Conservation (phyloP, 2,113 vertebrate genomes). For the Origma solitaria region DNA sequence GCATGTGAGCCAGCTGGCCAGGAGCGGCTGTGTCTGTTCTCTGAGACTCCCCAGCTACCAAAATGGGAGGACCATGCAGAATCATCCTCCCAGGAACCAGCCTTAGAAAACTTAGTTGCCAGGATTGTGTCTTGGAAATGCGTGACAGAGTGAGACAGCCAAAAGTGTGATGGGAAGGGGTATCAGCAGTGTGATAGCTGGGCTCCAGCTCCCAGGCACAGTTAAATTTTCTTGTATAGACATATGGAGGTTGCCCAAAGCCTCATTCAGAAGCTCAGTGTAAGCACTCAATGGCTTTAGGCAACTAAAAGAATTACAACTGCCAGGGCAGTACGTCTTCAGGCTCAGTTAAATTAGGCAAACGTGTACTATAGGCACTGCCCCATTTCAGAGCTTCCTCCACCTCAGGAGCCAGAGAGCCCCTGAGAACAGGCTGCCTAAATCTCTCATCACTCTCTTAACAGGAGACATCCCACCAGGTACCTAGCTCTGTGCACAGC, state of each 20-base stretch:
- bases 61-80: background rate
- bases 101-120: background rate
- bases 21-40: accelerated
- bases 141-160: background rate
- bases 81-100: background rate
- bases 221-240: background rate
- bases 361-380: accelerated
- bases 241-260: background rate
- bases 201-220: background rate
- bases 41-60: background rate
- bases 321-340: background rate
- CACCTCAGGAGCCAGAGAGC: background rate
- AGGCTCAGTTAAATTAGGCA: background rate
- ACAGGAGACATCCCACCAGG: accelerated
- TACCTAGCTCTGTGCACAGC: background rate
- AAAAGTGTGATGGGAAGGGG: background rate
- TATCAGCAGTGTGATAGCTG: background rate
- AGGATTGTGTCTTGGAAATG: background rate
- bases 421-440: background rate
- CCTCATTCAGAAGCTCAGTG: background rate
- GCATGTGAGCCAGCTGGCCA: background rate
- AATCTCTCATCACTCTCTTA: background rate
- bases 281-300: background rate
- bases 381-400: background rate
- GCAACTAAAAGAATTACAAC: background rate